Percentiles rank a stretch among this genome's conserved stretches.
phyloP scores from a whole-genome alignment of 2,797 vertebrate species.

The Meda fulgida region DNA sequence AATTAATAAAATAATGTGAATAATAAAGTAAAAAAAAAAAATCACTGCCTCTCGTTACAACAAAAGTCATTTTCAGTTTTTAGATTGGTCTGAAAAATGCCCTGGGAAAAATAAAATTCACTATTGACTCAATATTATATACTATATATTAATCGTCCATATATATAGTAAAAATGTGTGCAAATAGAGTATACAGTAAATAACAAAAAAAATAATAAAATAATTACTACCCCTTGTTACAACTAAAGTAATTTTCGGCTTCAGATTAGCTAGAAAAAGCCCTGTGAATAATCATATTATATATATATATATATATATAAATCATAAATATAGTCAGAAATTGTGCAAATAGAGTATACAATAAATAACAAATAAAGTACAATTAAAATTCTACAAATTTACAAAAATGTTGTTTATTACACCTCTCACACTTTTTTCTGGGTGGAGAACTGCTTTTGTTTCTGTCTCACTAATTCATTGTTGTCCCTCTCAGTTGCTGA shows the following conservation, averaged over 20 bases:
- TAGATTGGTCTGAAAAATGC: neutral
- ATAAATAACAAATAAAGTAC: neutral
- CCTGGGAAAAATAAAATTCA: neutral
- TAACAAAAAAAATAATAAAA: neutral
- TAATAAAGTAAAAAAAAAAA: too few species aligned
- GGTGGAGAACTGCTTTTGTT: neutral
- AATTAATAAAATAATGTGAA: neutral
- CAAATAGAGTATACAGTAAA: neutral
- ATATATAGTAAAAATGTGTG: neutral
- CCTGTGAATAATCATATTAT: neutral
- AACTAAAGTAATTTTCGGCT: neutral
- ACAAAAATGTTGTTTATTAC: too few species aligned
- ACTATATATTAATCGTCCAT: neutral
- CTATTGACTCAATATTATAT: too few species aligned
- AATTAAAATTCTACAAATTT: too few species aligned
- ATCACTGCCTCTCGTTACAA: neutral
- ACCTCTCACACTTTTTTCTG: neutral
- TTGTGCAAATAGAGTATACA: neutral
- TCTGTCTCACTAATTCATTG: slow-evolving; percentile 19
- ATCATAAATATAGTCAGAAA: too few species aligned
- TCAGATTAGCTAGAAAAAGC: neutral
- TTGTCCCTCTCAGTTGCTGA: slow-evolving; percentile 31
- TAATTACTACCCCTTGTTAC: neutral
- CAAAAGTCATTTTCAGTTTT: neutral
- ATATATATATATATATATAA: neutral